Conservation (phyloP, 2,888 invertebrate species). For the Hemistola chrysoprasaria region DNA sequence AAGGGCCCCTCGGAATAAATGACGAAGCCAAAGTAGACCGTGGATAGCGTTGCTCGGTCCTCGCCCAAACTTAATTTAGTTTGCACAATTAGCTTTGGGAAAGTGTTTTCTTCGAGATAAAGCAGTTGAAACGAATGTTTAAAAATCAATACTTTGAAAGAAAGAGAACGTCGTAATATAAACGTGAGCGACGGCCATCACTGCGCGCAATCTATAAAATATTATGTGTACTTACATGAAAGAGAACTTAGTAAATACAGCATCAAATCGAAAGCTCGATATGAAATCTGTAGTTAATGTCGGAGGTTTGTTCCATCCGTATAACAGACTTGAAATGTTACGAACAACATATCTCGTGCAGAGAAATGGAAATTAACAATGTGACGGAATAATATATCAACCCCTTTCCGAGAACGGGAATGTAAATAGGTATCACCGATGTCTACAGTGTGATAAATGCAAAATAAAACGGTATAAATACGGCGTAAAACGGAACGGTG, state of each 20-base stretch:
- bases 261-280: conserved; percentile 11
- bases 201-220: conserved; percentile 21
- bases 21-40: conserved; percentile 42
- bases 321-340: conserved; percentile 5
- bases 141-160: conserved; percentile 24
- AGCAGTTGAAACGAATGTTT: conserved; percentile 36
- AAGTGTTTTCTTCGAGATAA: conserved; percentile 46
- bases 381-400: conserved; percentile 16
- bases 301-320: conserved; percentile 1
- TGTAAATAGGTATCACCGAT: conserved; percentile 19
- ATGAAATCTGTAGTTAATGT: conserved; percentile 12
- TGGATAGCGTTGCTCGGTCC: conserved; percentile 46
- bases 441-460: conserved; percentile 25
- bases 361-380: conserved; percentile 7
- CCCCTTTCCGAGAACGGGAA: conserved; percentile 3
- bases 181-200: conserved; percentile 20
- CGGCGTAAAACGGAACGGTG: conserved; percentile 32
- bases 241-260: conserved; percentile 6
- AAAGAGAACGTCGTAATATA: conserved; percentile 20
- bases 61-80: conserved; percentile 57
- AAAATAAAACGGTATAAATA: conserved; percentile 35
- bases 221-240: conserved; percentile 10
- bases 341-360: neutral
- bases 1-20: conserved; percentile 55
- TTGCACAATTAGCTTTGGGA: conserved; percentile 59